Evolutionary conservation across 2,888 invertebrate genomes (phyloP).

Genomic region (Neoaliturus tenellus): DNA sequence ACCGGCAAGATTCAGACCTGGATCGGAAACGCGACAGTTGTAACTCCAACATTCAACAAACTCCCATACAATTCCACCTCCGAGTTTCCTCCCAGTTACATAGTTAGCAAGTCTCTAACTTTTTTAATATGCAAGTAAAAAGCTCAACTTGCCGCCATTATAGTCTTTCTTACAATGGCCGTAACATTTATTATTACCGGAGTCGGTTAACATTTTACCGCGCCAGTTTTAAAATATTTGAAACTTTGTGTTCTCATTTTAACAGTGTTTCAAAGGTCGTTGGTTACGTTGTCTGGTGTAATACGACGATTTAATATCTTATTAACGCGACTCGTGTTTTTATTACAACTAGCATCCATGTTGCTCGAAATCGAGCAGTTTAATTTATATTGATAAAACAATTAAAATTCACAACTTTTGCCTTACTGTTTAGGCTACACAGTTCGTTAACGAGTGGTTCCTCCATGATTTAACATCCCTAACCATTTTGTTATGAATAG

Average conservation of each 20-base stretch:
- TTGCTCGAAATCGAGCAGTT: too few species aligned
- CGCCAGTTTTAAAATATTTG: neutral
- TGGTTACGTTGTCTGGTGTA: too few species aligned
- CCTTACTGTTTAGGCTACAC: too few species aligned
- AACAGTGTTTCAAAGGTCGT: too few species aligned
- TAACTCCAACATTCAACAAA: neutral
- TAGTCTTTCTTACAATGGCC: neutral
- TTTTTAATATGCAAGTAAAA: conserved; percentile 26
- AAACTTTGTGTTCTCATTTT: neutral
- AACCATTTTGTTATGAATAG: too few species aligned
- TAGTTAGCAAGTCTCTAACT: neutral
- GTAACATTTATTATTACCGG: neutral
- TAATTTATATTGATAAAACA: too few species aligned
- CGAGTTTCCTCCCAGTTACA: neutral
- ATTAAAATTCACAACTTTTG: too few species aligned
- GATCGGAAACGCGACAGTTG: neutral
- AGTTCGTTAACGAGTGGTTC: too few species aligned
- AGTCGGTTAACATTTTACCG: neutral
- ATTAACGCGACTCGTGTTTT: too few species aligned
- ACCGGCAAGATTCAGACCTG: neutral
- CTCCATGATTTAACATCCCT: too few species aligned
- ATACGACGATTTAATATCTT: too few species aligned
- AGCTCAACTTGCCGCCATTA: neutral
- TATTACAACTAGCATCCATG: too few species aligned
- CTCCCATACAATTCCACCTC: neutral